Base-by-base conservation (phyloP, 2,888 invertebrate genomes). In the Periphyllus acericola region DNA sequence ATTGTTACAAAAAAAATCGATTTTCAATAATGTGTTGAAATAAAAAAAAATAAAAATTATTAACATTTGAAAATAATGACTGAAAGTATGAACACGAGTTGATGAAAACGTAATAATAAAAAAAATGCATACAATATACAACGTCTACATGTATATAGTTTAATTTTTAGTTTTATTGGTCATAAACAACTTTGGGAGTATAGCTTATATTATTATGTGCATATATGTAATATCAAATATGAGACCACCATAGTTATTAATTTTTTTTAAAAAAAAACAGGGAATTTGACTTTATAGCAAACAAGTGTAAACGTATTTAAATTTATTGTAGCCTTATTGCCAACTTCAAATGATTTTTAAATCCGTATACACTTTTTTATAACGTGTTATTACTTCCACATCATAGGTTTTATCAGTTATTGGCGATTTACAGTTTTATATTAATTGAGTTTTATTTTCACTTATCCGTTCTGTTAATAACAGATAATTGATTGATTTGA, bases 1-100 rank as follows among this genome's bases (percentile, higher is more conserved):
- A 60, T 83, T 40, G 40, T 40, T 14, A 75, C 40, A 60, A 75
- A 75, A 66, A 36, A 83, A 66, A 60, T 66, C 29, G 29, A 40
- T 75, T 60, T 46, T 3, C 66, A 9, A 25, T 29, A 40, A 32
- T 40, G 19, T 40, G 11, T n/a, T 34, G 60, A 60, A 11, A n/a
- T 60, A 36, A n/a, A 34, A 25, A 68, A 52, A 52, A 52, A n/a
- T n/a, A 46, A 46, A 46, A 46, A 46, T 14, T 11, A 46, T 46
- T 46, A 1, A 46, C 11, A 46, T 46, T 14, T 46, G 11, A 46
- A 40, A 46, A 72, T 82, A 9, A 82, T 72, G 34, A 72, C 25
- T 55, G 8, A 34, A 72, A 34, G 25, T 36, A 79, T 34, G 25
- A 34, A 9, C 19, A 14, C 11, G 25, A 55, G 6, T 34, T 17